These are phyloP conservation scores for Heliconius ismenius DNA, from an alignment of 2,888 invertebrate species.

Conservation along the genomic window DNA sequence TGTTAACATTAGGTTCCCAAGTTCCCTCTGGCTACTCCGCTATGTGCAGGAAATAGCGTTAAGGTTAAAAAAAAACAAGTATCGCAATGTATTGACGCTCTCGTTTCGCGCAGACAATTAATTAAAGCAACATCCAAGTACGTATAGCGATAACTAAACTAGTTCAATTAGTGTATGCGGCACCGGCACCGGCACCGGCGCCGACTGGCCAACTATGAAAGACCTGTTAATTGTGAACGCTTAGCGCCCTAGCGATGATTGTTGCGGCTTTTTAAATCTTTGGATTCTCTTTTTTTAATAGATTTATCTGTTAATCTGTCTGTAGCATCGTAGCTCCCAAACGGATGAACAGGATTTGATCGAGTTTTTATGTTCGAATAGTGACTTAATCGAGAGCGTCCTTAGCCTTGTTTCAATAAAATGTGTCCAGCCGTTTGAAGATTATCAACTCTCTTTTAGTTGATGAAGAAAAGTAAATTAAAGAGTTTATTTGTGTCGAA, in stretches of 20 bases:
- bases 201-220: conserved; percentile 6
- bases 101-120: conserved; percentile 28
- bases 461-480: background rate
- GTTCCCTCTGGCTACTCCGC: background rate
- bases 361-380: background rate
- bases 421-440: too few relatives aligned
- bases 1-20: background rate
- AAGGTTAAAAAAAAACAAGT: background rate
- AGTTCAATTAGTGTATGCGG: conserved; percentile 30
- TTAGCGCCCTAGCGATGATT: background rate
- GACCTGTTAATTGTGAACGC: conserved; percentile 14
- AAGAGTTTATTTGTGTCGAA: background rate
- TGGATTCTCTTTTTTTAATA: background rate
- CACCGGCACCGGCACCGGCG: conserved; percentile 29
- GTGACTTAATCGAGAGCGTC: too few relatives aligned
- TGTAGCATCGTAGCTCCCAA: background rate
- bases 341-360: background rate
- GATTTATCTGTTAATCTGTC: background rate
- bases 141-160: conserved; percentile 30
- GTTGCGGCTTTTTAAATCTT: background rate
- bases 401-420: too few relatives aligned
- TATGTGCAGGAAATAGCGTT: background rate
- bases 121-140: conserved; percentile 28
- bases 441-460: too few relatives aligned
- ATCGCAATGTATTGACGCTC: conserved; percentile 13